A percentile compares a stretch with the other conserved stretches of the same genome.
These are phyloP conservation scores for Hoplostethus mediterraneus DNA, from an alignment of 2,797 vertebrate species.

Conservation along the genomic window DNA sequence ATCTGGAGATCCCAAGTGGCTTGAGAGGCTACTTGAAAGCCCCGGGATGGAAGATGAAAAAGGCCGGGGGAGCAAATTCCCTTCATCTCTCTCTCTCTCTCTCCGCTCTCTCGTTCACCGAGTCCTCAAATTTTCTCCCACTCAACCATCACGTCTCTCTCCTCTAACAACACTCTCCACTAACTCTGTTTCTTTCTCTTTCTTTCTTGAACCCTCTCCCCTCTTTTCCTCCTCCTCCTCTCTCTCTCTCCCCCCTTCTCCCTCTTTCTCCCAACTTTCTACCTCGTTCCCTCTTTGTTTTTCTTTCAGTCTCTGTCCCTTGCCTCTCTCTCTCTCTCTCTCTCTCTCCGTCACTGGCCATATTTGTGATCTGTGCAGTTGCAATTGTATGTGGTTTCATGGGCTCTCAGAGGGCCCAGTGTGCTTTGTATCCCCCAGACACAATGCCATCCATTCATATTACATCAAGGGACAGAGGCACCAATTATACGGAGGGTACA, in stretches of 20 bases:
- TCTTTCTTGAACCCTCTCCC: constrained; percentile 27
- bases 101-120: constrained; percentile 23
- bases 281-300: constrained; percentile 50
- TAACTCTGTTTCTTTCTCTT: constrained; percentile 6
- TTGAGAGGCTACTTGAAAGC: constrained; percentile 45
- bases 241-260: constrained; percentile 15
- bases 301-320: constrained; percentile 8
- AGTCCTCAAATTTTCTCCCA: constrained; percentile 37
- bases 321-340: constrained; percentile 39
- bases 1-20: constrained; percentile 23
- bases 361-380: no score
- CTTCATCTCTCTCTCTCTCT: constrained; percentile 53
- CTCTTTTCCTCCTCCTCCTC: constrained; percentile 23
- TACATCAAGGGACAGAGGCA: constrained; percentile 77
- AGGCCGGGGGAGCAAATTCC: constrained; percentile 31
- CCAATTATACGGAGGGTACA: constrained; percentile 70
- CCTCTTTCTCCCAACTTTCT: constrained; percentile 15
- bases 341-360: constrained; percentile 44
- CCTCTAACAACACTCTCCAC: constrained; percentile 8
- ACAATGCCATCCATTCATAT: constrained; percentile 74
- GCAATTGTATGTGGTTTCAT: constrained; percentile 27
- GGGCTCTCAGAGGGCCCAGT: constrained; percentile 61
- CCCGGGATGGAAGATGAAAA: constrained; percentile 36
- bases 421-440: constrained; percentile 72
- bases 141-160: constrained; percentile 27